phyloP scores from a whole-genome alignment of 2,888 invertebrate genomes.

The Oegoconia quadripuncta region DNA sequence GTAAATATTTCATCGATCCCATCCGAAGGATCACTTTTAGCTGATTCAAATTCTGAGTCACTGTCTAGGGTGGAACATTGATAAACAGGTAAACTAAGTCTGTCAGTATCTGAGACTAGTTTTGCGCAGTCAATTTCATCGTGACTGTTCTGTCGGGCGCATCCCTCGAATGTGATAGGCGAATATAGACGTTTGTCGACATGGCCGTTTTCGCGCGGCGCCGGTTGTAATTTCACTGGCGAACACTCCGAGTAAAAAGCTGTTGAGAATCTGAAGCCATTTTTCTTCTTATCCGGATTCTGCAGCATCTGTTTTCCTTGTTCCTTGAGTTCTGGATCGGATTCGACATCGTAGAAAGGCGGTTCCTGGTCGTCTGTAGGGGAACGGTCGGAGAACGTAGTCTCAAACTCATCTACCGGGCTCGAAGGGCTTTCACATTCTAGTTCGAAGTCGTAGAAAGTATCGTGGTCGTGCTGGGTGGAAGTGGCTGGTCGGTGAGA shows the following conservation, averaged over 20 bases:
- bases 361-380: conserved; percentile 76
- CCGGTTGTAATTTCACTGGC: conserved; percentile 64
- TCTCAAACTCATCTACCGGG: conserved; percentile 80
- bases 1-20: conserved; percentile 42
- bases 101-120: conserved; percentile 34
- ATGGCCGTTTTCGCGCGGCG: conserved; percentile 65
- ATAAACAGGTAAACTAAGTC: conserved; percentile 39
- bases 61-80: conserved; percentile 50
- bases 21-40: conserved; percentile 68
- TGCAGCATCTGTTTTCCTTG: conserved; percentile 49
- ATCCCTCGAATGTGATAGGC: conserved; percentile 70
- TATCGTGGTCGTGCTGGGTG: conserved; percentile 68
- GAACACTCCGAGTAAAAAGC: conserved; percentile 61
- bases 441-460: conserved; percentile 82
- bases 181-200: conserved; percentile 62
- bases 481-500: conserved; percentile 37
- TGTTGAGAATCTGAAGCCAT: conserved; percentile 67
- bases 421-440: conserved; percentile 84
- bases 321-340: conserved; percentile 61
- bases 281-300: conserved; percentile 72
- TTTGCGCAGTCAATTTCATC: conserved; percentile 59
- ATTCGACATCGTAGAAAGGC: conserved; percentile 73
- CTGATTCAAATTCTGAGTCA: conserved; percentile 72
- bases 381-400: conserved; percentile 75
- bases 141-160: conserved; percentile 60